Base-by-base conservation (phyloP, 2,797 vertebrate species). In the Rhadinocentrus ornatus region DNA sequence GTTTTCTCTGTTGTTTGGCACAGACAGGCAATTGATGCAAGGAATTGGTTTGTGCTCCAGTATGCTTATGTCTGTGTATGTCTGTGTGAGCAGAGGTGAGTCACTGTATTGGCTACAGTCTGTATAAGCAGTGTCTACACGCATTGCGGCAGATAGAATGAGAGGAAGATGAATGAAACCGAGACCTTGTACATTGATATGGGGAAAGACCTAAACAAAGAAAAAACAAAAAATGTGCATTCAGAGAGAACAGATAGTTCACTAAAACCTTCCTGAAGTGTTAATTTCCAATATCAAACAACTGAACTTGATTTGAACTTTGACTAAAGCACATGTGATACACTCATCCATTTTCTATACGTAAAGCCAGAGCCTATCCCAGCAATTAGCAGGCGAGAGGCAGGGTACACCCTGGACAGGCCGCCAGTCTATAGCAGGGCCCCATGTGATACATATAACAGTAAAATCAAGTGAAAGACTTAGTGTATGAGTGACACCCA, bases 131-230 rank as follows among this genome's bases (percentile, higher is more conserved):
- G 80, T 15, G 56, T 71, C 73, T 71, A 80, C 87, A 75, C 88
- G 82, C 90, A 93, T 32, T 91, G 88, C 85, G 75, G 81, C 89
- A 92, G 81, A 87, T 64, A 62, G 67, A 31, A 73, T 66, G 71
- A 3, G 58, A 75, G 62, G 56, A 32, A 73, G 66, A 62, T 37
- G 32, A 83, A 64, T 34, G 53, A 80, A 64, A 71, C 34, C 81
- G 69, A 79, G 67, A 70, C 16, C 69, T 56, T 53, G 55, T 62
- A 62, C 59, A 46, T 79, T 63, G 60, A 78, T 37, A 35, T 16
- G 44, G 74, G 50, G 34, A 54, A 46, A 62, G 8, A 56, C 9
- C n/a, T 52, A 54, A 67, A n/a, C 20, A 46, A 9, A 71, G 18
- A 61, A 53, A 24, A 71, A 24, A 54, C 20, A 41, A 8, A 34